Conservation (phyloP, 2,113 vertebrate species). For the Phainopepla nitens region DNA sequence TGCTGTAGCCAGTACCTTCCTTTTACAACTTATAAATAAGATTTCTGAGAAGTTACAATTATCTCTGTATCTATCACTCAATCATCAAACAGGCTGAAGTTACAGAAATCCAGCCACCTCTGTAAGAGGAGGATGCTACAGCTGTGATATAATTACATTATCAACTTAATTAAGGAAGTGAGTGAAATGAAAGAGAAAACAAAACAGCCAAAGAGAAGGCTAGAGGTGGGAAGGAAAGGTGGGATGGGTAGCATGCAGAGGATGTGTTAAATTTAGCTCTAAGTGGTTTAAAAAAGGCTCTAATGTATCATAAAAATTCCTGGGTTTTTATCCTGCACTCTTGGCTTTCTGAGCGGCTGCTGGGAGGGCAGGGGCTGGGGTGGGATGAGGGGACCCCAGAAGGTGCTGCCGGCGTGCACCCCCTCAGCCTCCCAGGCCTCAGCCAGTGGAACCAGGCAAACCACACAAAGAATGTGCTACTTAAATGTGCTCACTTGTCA, state of each 20-base stretch:
- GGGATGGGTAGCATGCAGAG: conserved; percentile 49
- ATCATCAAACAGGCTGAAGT: conserved; percentile 60
- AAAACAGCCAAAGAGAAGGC: conserved; percentile 59
- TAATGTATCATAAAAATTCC: conserved; percentile 8
- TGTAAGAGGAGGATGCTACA: conserved; percentile 68
- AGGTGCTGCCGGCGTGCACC: background rate
- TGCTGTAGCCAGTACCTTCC: background rate
- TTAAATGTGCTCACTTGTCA: background rate
- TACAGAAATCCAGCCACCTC: conserved; percentile 61
- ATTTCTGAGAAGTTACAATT: conserved; percentile 58
- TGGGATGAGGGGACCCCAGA: background rate
- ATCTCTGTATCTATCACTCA: conserved; percentile 46
- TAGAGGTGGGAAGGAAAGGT: conserved; percentile 62
- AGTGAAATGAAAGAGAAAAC: conserved; percentile 63
- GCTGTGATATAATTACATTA: conserved; percentile 69
- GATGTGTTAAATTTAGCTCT: conserved; percentile 66
- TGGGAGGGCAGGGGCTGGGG: background rate
- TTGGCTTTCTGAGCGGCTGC: background rate
- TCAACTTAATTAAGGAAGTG: conserved; percentile 70
- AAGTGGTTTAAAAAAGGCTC: conserved; percentile 55
- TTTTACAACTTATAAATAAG: conserved; percentile 5
- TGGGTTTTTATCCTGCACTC: conserved; percentile 11
- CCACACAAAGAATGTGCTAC: background rate
- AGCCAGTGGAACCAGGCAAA: background rate
- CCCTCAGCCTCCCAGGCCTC: background rate